phyloP scores from a whole-genome alignment of 2,113 vertebrate species.

The Dascyllus trimaculatus region DNA sequence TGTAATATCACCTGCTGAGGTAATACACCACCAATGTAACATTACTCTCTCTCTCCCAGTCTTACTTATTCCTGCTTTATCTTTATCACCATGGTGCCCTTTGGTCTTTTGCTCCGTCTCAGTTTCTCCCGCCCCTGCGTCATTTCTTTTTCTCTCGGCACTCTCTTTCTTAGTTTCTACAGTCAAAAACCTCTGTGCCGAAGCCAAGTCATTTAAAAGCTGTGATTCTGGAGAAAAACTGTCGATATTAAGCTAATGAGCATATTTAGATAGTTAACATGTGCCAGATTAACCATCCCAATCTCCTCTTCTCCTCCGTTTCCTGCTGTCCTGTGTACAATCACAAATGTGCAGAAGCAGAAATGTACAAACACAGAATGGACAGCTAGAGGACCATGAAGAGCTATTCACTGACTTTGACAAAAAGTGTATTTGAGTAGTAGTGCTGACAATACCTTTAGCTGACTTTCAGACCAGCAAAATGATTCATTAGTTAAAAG shows the following conservation, averaged over 20 bases:
- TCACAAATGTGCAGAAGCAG: no score
- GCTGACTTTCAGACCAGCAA: constrained; percentile 13
- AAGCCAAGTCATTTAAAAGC: constrained; percentile 10
- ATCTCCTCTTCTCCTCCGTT: no score
- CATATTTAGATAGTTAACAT: no score
- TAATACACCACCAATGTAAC: constrained; percentile 60
- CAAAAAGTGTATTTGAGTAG: no score
- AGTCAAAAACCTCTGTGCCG: constrained; percentile 16
- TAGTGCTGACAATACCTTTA: not conserved
- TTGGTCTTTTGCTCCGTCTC: constrained; percentile 36
- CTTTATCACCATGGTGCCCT: constrained; percentile 64
- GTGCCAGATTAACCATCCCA: no score
- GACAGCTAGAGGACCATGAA: no score
- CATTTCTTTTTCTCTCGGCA: constrained; percentile 23
- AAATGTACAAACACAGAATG: no score
- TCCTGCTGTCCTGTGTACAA: no score
- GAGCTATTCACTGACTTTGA: no score
- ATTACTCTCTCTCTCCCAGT: constrained; percentile 41
- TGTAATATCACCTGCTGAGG: constrained; percentile 74
- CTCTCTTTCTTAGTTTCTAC: constrained; percentile 1
- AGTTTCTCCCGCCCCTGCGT: constrained; percentile 26
- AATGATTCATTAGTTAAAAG: not conserved
- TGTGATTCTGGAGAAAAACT: no score
- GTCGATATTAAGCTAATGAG: no score
- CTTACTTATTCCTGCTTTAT: constrained; percentile 53